A percentile compares a stretch with the other conserved stretches of the same genome.
Evolutionary conservation across 2,113 vertebrate genomes (phyloP).

Genomic region (Thunnus maccoyii): DNA sequence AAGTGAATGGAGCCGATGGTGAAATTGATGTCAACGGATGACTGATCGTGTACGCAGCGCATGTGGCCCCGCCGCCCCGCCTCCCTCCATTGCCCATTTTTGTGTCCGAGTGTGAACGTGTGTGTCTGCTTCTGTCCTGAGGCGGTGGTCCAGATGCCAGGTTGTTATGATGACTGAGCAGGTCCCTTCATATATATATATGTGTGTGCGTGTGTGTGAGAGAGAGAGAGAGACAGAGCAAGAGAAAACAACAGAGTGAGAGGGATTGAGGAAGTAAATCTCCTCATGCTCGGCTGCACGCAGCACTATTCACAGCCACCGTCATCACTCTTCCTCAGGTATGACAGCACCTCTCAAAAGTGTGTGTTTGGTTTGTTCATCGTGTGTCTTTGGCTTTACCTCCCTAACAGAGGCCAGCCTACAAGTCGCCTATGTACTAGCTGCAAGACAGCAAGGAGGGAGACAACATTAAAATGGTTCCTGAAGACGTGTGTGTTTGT

Average conservation of each 20-base stretch:
- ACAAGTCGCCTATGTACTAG: not conserved
- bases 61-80: slow-evolving; percentile 8
- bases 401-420: slow-evolving; percentile 13
- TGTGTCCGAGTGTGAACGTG: slow-evolving; percentile 20
- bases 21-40: slow-evolving; percentile 13
- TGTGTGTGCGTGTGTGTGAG: slow-evolving; percentile 25
- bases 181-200: slow-evolving; percentile 27
- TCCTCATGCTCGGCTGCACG: slow-evolving; percentile 37
- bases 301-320: slow-evolving; percentile 4
- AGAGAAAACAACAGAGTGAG: slow-evolving; percentile 27
- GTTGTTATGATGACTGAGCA: slow-evolving; percentile 69
- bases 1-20: slow-evolving; percentile 11
- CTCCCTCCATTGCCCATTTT: slow-evolving; percentile 8
- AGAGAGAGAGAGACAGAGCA: slow-evolving; percentile 5
- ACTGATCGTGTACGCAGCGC: slow-evolving; percentile 13
- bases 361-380: slow-evolving; percentile 14
- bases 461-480: slow-evolving; percentile 12
- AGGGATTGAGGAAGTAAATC: slow-evolving; percentile 49
- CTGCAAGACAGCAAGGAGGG: not conserved
- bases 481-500: slow-evolving; percentile 26
- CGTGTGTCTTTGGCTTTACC: not conserved
- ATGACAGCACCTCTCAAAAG: slow-evolving; percentile 5
- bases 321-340: slow-evolving; percentile 54
- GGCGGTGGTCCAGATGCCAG: slow-evolving; percentile 48
- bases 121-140: slow-evolving; percentile 47